phyloP scores from a whole-genome alignment of 2,797 vertebrate species.

The Cygnus olor region DNA sequence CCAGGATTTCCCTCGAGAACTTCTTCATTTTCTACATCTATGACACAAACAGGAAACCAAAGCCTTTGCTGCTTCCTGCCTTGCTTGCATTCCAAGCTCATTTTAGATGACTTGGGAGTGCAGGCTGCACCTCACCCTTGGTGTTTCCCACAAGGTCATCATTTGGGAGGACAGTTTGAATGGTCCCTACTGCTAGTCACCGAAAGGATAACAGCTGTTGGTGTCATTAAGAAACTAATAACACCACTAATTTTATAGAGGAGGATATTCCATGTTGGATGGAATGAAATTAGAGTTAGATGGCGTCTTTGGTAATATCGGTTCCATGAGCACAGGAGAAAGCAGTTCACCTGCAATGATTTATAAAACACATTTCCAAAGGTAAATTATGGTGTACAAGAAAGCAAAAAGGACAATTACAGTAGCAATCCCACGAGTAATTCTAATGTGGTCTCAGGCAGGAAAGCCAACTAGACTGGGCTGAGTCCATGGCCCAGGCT shows the following conservation, averaged over 20 bases:
- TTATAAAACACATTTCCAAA: neutral
- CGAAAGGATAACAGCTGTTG: neutral
- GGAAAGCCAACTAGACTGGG: neutral
- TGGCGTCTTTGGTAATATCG: neutral
- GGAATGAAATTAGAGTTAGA: neutral
- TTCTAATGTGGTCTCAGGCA: neutral
- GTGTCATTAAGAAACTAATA: neutral
- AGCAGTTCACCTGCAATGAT: neutral
- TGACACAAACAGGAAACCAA: neutral
- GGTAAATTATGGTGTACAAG: neutral
- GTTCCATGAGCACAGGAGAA: neutral
- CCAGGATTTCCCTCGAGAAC: rapidly evolving
- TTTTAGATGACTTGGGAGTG: rapidly evolving
- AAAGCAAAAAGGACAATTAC: neutral
- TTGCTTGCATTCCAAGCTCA: neutral
- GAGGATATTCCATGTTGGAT: neutral
- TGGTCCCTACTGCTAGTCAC: too few species aligned
- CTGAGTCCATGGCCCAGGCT: neutral
- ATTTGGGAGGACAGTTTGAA: neutral
- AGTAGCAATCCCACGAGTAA: neutral
- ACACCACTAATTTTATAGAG: neutral
- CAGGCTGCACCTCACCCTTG: neutral
- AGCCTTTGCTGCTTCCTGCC: rapidly evolving
- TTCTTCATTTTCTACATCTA: rapidly evolving
- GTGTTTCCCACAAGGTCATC: rapidly evolving